A percentile compares a stretch with the other conserved stretches of the same genome.
Evolutionary conservation across 2,888 invertebrate genomes (phyloP).

Genomic region (Standfussiana lucernea): DNA sequence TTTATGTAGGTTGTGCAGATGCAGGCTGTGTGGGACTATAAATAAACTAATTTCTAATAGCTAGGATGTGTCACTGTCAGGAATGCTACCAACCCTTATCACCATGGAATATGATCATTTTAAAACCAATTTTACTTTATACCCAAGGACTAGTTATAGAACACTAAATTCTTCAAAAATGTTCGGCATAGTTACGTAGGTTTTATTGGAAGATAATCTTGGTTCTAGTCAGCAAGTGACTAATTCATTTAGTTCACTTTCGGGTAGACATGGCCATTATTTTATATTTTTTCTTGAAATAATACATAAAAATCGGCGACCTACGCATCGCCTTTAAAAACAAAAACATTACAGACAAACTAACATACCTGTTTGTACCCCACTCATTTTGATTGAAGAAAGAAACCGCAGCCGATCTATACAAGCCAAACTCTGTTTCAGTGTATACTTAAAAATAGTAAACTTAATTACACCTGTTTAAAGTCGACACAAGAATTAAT

Average conservation of each 20-base stretch:
- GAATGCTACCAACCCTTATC: neutral
- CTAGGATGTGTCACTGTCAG: neutral
- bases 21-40: neutral
- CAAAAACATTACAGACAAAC: constrained; percentile 49
- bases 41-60: neutral
- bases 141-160: neutral
- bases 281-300: neutral
- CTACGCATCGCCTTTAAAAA: constrained; percentile 30
- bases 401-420: constrained; percentile 45
- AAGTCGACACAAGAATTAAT: constrained; percentile 46
- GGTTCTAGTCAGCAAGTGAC: neutral
- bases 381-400: constrained; percentile 79
- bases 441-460: constrained; percentile 38
- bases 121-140: neutral
- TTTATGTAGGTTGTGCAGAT: neutral
- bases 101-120: neutral
- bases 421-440: constrained; percentile 31
- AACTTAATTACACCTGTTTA: constrained; percentile 37
- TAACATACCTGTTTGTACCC: constrained; percentile 84
- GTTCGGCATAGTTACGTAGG: neutral
- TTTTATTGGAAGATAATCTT: neutral
- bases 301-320: neutral
- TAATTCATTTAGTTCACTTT: neutral
- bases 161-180: neutral
- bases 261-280: no score